phyloP scores from a whole-genome alignment of 2,888 invertebrate genomes.

The Amaurobius ferox region DNA sequence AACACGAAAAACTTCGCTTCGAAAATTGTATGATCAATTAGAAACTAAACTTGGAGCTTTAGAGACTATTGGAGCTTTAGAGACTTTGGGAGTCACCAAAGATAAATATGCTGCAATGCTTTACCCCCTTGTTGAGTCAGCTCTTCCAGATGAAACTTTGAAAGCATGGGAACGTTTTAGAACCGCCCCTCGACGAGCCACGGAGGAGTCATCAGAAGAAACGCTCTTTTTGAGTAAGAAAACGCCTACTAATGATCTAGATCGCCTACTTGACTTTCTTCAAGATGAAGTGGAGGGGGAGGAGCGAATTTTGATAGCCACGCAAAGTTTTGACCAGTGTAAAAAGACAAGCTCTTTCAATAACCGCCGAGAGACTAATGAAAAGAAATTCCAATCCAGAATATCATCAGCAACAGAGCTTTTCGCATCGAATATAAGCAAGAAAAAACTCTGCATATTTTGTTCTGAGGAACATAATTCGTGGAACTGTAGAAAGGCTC shows the following conservation, averaged over 20 bases:
- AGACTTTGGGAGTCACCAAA: background rate
- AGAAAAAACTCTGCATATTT: background rate
- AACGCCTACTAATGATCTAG: no score
- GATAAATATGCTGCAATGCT: conserved; percentile 32
- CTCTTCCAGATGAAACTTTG: conserved; percentile 8
- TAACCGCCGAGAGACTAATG: background rate
- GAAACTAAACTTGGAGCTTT: background rate
- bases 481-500: no score
- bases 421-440: background rate
- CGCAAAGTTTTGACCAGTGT: background rate
- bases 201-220: background rate
- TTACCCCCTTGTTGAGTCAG: background rate
- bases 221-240: background rate
- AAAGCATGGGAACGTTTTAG: background rate
- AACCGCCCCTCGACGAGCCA: background rate
- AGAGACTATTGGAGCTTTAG: no score
- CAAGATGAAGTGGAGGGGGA: background rate
- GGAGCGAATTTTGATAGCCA: background rate
- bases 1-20: background rate
- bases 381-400: no score
- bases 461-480: background rate
- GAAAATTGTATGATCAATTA: background rate
- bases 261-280: background rate
- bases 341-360: background rate
- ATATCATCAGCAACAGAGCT: background rate